phyloP scores from a whole-genome alignment of 30 jellyfish, hydroid and myxozoan genomes.

The Cassiopea xamachana region DNA sequence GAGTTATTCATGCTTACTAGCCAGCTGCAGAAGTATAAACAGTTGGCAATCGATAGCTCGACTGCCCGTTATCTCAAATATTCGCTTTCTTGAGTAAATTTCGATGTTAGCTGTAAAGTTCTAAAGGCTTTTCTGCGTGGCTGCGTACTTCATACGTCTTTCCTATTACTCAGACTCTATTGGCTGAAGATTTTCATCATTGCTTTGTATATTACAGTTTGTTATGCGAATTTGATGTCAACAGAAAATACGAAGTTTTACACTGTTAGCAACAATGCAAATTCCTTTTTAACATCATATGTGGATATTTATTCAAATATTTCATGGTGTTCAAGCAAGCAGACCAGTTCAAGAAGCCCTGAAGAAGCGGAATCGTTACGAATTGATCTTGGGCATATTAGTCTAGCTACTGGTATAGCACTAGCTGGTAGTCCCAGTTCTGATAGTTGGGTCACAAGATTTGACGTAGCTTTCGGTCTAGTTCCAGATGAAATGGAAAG shows the following conservation, averaged over 20 bases:
- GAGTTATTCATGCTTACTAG: too few relatives aligned
- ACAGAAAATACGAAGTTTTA: neutral
- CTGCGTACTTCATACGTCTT: neutral
- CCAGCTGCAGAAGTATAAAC: too few relatives aligned
- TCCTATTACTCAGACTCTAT: too few relatives aligned
- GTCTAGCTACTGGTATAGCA: conserved; percentile 37
- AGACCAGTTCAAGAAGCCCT: neutral
- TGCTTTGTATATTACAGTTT: neutral
- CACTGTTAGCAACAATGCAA: neutral
- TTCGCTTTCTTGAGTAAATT: too few relatives aligned
- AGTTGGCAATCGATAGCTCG: too few relatives aligned
- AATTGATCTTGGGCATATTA: conserved; percentile 16
- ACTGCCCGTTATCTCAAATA: too few relatives aligned
- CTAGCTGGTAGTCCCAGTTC: conserved; percentile 14
- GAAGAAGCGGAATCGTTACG: conserved; percentile 19
- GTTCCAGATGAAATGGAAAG: neutral
- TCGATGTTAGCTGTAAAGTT: too few relatives aligned
- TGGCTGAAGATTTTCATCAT: too few relatives aligned
- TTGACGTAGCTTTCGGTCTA: conserved; percentile 23
- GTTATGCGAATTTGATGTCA: neutral
- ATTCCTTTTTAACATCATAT: neutral
- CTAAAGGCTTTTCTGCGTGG: neutral
- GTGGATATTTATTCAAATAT: conserved; percentile 16
- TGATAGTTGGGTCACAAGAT: conserved; percentile 39
- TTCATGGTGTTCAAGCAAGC: conserved; percentile 14